Conservation (phyloP, 1,140 invertebrate species). For the Lucilia cuprina region DNA sequence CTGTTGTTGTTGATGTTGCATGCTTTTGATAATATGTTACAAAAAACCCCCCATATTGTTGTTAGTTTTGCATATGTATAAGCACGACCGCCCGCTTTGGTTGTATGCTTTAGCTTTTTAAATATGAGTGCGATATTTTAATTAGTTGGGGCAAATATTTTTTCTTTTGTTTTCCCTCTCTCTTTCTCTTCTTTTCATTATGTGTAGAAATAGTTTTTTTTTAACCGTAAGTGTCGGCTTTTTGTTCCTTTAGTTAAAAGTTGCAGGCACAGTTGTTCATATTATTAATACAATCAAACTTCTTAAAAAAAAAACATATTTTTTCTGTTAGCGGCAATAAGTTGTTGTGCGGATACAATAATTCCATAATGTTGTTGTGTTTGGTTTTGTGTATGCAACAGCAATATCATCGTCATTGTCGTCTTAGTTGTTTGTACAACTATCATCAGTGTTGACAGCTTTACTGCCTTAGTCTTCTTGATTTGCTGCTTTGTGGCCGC, state of each 20-base stretch:
- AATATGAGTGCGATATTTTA: conserved; percentile 56
- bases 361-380: neutral
- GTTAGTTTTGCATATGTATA: neutral
- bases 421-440: neutral
- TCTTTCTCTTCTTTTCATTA: neutral
- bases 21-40: neutral
- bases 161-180: neutral
- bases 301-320: too few species aligned
- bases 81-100: neutral
- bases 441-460: conserved; percentile 10
- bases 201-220: too few species aligned
- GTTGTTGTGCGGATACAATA: neutral
- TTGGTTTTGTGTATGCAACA: neutral
- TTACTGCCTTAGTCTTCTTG: neutral
- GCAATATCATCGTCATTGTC: neutral
- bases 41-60: neutral
- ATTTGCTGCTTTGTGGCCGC: conserved; percentile 36
- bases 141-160: conserved; percentile 54
- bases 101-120: neutral
- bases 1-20: neutral
- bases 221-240: neutral
- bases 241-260: neutral
- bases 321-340: neutral
- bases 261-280: neutral
- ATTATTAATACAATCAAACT: neutral